Base-by-base conservation (phyloP, 2,797 vertebrate species). In the Australoheros facetus region DNA sequence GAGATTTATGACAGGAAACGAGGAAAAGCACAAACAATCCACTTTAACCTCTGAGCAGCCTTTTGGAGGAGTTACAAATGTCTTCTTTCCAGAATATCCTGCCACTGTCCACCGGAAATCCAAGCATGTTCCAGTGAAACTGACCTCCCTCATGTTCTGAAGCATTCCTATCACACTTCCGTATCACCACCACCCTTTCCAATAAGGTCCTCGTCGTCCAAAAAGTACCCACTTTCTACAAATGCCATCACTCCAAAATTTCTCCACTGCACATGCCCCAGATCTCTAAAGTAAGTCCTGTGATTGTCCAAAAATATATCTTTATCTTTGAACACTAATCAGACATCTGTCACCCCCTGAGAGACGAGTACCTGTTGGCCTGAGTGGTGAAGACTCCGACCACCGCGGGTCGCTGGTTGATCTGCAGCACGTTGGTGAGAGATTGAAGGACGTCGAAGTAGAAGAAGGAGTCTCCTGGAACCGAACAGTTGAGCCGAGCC, bases 381-480 rank as follows among this genome's bases (percentile, higher is more conserved):
- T 99, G 98, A 0, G 98, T 99, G 86, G 98, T 99, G 87, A 99
- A 99, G n/a, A 99, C 96, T 0, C 97, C 98, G 0, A 99, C 94
- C 74, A 99, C 97, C 0, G 95, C 96, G 0, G 97, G 97, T 51
- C 97, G 82, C 75, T 96, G 96, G 82, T 96, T 97, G 92, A 99
- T 96, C 92, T 97, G 96, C 84, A 98, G 96, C 23, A 99, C 97
- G 75, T 97, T 96, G 77, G 97, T 99, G 81, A 99, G 94, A 3
- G 98, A 98, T 94, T 98, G 98, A 51, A 99, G 96, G 0, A 98
- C 96, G 58, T 99, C 97, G 8, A 99, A 99, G 94, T 98, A 99
- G 94, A 99, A 99, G 92, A 98, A 97, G 0, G 98, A 97, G 82
- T 99, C 98, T 71, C 98, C 98, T 0, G 98, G 97, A 78, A 99